Base-by-base conservation (phyloP, 2,888 invertebrate species). In the Ptilodon capucinus region DNA sequence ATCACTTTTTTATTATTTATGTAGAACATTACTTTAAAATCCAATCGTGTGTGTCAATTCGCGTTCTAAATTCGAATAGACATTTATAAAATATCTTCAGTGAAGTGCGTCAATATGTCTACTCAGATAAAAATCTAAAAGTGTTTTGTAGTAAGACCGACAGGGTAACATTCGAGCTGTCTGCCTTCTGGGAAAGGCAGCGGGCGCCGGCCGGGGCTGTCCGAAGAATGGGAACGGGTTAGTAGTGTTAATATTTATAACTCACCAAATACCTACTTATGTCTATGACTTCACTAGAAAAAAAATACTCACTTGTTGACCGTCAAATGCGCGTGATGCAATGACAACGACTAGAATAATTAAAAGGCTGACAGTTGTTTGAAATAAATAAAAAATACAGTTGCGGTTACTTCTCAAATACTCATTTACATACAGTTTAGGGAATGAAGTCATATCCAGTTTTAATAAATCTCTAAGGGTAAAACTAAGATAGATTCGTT, bases 161-260 rank as follows among this genome's bases (percentile, higher is more conserved):
- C 13, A 46, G 39, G 52, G 23, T 57, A 78, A 67, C 62, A 60
- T 65, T 68, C 85, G 91, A 79, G 79, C 91, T 91, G 91, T 90
- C 91, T 76, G 81, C 92, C 57, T 91, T 93, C 81, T 93, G 93
- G 93, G 92, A 92, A 64, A 93, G 93, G 74, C 92, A 92, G 68
- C 92, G 93, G 89, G 76, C 91, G 82, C 91, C 92, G 74, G 74
- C 91, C 86, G 86, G 82, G 82, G 84, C 88, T 65, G 92, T 93
- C 83, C 94, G 94, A 74, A 95, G 94, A 77, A 95, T 95, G 95
- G 94, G 94, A 65, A 94, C 94, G 93, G 94, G 95, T 95, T 78
- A 91, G 86, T 74, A 54, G 42, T n/a, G 11, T 11, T 28, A 4
- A n/a, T n/a, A 6, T 25, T 25, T 25, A 8, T 2, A 25, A 25